Conservation (phyloP, 92 coral and sea anemone species). For the Actinostola sp. region DNA sequence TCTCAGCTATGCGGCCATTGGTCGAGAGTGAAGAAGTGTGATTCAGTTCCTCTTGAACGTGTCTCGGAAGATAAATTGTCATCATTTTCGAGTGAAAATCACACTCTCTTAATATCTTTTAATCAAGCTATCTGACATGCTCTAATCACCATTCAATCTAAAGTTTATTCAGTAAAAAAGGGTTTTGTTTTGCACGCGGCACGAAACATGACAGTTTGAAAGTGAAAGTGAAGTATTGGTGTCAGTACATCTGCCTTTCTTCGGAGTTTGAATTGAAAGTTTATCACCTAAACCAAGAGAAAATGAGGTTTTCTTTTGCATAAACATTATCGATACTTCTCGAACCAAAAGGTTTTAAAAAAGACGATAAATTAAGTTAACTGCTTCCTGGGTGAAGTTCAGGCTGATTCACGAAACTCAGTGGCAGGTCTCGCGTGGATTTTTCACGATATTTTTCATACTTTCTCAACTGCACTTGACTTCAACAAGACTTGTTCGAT, state of each 20-base stretch:
- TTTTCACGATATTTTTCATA: neutral
- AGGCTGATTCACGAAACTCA: too few species aligned
- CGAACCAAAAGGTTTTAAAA: neutral
- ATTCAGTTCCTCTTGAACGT: slow-evolving; percentile 4
- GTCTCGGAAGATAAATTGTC: slow-evolving; percentile 12
- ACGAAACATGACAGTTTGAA: too few species aligned
- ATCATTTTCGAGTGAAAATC: neutral
- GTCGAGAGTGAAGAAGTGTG: neutral
- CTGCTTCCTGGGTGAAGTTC: too few species aligned
- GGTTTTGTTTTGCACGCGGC: neutral
- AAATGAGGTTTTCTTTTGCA: neutral
- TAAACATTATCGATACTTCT: neutral
- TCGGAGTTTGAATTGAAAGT: too few species aligned
- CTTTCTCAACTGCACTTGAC: neutral
- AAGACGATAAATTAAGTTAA: neutral
- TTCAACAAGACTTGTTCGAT: neutral
- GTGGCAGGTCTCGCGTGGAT: neutral
- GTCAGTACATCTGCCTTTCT: too few species aligned
- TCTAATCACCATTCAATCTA: slow-evolving; percentile 12
- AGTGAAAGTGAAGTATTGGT: too few species aligned
- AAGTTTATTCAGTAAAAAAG: slow-evolving; percentile 16
- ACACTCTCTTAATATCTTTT: neutral
- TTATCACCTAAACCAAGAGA: neutral
- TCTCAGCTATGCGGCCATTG: neutral
- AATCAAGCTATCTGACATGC: slow-evolving; percentile 16